Base-by-base conservation (phyloP, 2,113 vertebrate genomes). In the Saguinus midas region DNA sequence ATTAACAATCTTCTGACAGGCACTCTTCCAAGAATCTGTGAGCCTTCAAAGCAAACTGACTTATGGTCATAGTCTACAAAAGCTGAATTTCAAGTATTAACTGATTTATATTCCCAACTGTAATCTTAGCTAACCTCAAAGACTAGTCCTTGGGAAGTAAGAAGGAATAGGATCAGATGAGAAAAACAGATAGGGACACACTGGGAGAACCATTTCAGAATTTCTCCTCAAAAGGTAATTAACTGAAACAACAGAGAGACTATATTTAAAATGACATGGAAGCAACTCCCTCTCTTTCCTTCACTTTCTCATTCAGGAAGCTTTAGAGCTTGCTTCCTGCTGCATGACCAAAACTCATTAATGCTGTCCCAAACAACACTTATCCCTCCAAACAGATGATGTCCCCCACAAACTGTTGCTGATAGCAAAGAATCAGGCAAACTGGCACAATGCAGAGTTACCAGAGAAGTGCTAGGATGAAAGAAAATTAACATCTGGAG, bases 41-140 rank as follows among this genome's bases (percentile, higher is more conserved):
- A 83, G 57, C 58, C 45, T 91, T 61, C 45, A 58, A 79, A 81
- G 32, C 57, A 37, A 90, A 75, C 35, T 96, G 57, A 70, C 21
- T 75, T 78, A 43, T 0, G 3, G 80, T 40, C 50, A 94, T 4
- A 55, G 17, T 43, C 37, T 70, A 92, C 64, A 82, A 45, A 79
- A 85, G 48, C 66, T 32, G 40, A 89, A 79, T 83, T 75, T 76
- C 40, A 48, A 70, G n/a, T 48, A 40, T 81, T 66, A 76, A 90
- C 23, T 78, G 58, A 93, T 83, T 50, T 32, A 89, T 25, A 68
- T 45, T 32, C 7, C 18, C 9, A 61, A 68, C 13, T 81, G 13
- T 72, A 85, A 84, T 57, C 55, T 95, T 86, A 93, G 82, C 29
- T 75, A 93, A 55, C 37, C 61, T 83, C 84, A 82, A 43, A 94